Evolutionary conservation across 2,888 invertebrate genomes (phyloP).

Genomic region (Cantharis rustica): DNA sequence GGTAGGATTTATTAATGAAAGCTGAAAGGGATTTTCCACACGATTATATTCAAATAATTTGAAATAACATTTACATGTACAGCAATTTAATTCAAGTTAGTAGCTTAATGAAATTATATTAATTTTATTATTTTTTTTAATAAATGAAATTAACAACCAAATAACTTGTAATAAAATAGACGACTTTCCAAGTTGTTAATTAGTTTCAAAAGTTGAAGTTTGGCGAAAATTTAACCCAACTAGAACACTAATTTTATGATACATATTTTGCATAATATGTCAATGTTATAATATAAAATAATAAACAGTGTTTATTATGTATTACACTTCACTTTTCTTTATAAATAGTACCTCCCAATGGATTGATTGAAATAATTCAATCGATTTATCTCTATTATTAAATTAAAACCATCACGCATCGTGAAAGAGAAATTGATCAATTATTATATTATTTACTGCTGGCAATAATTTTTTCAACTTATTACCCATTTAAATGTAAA

Average conservation of each 20-base stretch:
- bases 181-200: not conserved
- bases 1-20: too few species aligned
- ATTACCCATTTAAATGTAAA: not conserved
- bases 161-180: not conserved
- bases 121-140: not conserved
- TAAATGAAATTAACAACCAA: not conserved
- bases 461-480: not conserved
- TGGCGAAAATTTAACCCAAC: not conserved
- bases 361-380: not conserved
- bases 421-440: conserved; percentile 1
- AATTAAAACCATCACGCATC: not conserved
- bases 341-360: not conserved
- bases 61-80: too few species aligned
- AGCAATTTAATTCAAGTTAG: too few species aligned
- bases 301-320: too few species aligned
- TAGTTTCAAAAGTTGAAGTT: not conserved
- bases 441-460: not conserved
- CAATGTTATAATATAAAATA: too few species aligned
- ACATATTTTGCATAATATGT: too few species aligned
- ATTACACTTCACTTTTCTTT: not conserved
- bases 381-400: not conserved
- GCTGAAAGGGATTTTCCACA: too few species aligned
- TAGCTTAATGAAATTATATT: not conserved
- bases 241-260: not conserved
- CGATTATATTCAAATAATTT: too few species aligned